Evolutionary conservation across 23 tunicate genomes (phyloP).

Genomic region (Clavelina lepadiformis): DNA sequence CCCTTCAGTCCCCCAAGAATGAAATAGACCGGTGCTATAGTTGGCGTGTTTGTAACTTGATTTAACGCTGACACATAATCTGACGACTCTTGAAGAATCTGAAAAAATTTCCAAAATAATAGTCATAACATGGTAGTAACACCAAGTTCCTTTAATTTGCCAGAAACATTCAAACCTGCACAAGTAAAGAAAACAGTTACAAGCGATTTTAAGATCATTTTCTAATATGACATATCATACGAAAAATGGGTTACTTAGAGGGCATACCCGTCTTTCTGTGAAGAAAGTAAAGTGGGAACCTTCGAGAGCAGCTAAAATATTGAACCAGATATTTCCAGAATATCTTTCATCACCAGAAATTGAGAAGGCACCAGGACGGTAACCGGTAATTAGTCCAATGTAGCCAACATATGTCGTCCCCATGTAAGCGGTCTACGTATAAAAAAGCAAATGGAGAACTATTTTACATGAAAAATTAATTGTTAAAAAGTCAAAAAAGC

Average conservation of each 20-base stretch:
- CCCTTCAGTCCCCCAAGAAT: constrained; percentile 41
- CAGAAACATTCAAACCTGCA: no score
- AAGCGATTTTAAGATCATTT: no score
- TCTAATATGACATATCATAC: no score
- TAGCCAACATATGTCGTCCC: constrained; percentile 74
- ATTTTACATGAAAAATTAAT: no score
- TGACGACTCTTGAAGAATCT: constrained; percentile 56
- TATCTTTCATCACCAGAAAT: constrained; percentile 57
- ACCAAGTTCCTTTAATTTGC: no score
- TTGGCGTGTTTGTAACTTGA: constrained; percentile 37
- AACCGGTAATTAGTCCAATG: constrained; percentile 66
- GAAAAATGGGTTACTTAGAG: no score
- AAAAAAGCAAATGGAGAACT: no score
- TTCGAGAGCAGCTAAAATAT: constrained; percentile 11
- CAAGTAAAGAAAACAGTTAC: no score
- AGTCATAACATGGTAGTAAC: no score
- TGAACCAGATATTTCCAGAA: constrained; percentile 24
- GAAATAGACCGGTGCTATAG: constrained; percentile 78
- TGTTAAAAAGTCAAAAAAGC: no score
- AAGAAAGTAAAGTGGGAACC: constrained; percentile 30
- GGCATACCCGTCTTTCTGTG: constrained; percentile 28
- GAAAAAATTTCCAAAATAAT: no score
- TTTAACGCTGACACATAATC: constrained; percentile 34
- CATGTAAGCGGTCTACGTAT: constrained; percentile 26
- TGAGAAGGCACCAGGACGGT: constrained; percentile 48